Evolutionary conservation across 1,140 invertebrate species (phyloP).

Genomic region (Ceratosolen solmsi): DNA sequence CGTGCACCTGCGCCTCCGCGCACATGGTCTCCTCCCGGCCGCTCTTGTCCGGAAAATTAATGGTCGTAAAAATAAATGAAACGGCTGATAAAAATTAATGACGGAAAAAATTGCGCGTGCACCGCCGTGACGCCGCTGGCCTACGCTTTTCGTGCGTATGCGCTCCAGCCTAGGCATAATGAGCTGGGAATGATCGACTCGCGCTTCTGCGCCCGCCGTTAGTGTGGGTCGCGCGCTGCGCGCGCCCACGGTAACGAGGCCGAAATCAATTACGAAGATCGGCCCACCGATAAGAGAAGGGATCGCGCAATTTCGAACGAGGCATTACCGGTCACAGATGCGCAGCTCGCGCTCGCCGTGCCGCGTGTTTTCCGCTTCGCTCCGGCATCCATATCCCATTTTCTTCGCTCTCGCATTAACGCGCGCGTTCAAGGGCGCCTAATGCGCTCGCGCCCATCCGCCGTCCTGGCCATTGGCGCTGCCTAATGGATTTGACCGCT

Average conservation of each 20-base stretch:
- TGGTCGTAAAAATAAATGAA: conserved; percentile 49
- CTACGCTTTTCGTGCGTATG: neutral
- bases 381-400: too few species aligned
- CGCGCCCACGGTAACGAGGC: conserved; percentile 31
- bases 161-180: conserved; percentile 23
- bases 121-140: conserved; percentile 1
- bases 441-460: neutral
- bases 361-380: conserved; percentile 3
- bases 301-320: conserved; percentile 20
- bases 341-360: neutral
- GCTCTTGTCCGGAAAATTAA: conserved; percentile 44
- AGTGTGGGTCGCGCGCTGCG: neutral
- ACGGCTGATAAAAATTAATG: conserved; percentile 53
- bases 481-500: too few species aligned
- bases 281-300: neutral
- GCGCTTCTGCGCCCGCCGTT: neutral
- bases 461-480: too few species aligned
- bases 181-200: conserved; percentile 29
- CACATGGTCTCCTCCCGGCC: neutral
- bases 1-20: neutral
- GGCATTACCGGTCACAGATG: neutral
- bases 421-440: conserved; percentile 16
- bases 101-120: conserved; percentile 46
- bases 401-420: conserved; percentile 24
- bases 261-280: conserved; percentile 46